A percentile compares a stretch with the other conserved stretches of the same genome.
These are phyloP conservation scores for Hormiphora californensis DNA, from an alignment of 37 sponge, comb jelly and placozoan genomes.

Conservation along the genomic window DNA sequence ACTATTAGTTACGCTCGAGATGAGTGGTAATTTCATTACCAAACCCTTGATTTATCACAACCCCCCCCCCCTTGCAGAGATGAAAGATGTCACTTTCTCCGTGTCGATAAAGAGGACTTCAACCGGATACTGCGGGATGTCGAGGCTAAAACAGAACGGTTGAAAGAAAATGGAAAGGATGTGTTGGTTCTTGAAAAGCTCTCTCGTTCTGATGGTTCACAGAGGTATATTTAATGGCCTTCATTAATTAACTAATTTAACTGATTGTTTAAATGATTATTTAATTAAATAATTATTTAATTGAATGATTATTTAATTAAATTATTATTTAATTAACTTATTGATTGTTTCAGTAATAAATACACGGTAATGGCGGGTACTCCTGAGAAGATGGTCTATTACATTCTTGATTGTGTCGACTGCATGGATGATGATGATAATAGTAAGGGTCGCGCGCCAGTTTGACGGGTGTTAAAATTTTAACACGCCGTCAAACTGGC, in stretches of 20 bases:
- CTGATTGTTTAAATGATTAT: background rate
- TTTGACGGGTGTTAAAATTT: too few species aligned
- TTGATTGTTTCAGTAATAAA: conserved; percentile 25
- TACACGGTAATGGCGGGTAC: conserved; percentile 71
- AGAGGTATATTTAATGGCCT: conserved; percentile 8
- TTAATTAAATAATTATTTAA: background rate
- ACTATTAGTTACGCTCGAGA: too few species aligned
- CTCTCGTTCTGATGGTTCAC: conserved; percentile 19
- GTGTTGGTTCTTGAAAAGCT: conserved; percentile 73
- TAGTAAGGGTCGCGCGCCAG: background rate
- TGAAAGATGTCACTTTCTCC: conserved; percentile 65
- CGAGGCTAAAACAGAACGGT: conserved; percentile 68
- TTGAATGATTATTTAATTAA: background rate
- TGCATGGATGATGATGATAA: conserved; percentile 54
- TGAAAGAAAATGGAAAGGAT: conserved; percentile 69
- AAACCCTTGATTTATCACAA: too few species aligned
- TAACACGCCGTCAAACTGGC: too few species aligned
- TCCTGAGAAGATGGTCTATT: conserved; percentile 76
- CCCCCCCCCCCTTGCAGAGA: too few species aligned
- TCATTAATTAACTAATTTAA: background rate
- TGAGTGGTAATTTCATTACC: too few species aligned
- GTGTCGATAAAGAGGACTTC: conserved; percentile 73
- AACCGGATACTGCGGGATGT: conserved; percentile 67
- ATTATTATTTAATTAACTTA: background rate
- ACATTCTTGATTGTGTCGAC: conserved; percentile 61